These are phyloP conservation scores for Setipinna tenuifilis DNA, from an alignment of 2,797 vertebrate genomes.

Conservation along the genomic window DNA sequence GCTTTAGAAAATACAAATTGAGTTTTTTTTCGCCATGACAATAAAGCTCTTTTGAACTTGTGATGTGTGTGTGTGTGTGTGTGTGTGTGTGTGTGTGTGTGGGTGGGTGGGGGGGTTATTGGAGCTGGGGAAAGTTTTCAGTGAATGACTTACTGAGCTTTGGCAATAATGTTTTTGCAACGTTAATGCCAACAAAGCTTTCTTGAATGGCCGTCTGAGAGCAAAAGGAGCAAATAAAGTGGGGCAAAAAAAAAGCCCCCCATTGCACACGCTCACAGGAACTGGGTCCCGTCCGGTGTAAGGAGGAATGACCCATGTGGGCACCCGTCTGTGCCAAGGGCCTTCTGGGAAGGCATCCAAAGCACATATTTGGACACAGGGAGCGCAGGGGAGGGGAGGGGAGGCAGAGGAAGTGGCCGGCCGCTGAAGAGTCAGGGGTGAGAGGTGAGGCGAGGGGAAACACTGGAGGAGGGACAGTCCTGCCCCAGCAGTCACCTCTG, in stretches of 20 bases:
- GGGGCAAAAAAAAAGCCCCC: neutral
- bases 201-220: neutral
- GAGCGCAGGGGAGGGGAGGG: conserved; percentile 71
- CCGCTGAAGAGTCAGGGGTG: conserved; percentile 14
- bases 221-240: neutral
- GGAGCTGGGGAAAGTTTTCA: too few relatives aligned
- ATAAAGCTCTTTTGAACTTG: conserved; percentile 20
- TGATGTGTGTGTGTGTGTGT: neutral
- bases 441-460: neutral
- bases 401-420: conserved; percentile 5
- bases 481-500: neutral
- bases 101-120: neutral
- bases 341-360: conserved; percentile 82
- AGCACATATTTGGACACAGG: conserved; percentile 83
- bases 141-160: too few relatives aligned
- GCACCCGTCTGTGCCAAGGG: conserved; percentile 10
- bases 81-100: neutral
- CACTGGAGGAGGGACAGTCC: neutral
- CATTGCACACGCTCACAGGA: neutral
- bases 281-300: neutral
- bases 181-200: too few relatives aligned
- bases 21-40: too few relatives aligned
- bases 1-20: too few relatives aligned
- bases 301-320: neutral
- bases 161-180: too few relatives aligned